Conservation (phyloP, 2,797 vertebrate genomes). For the Acropternis orthonyx region DNA sequence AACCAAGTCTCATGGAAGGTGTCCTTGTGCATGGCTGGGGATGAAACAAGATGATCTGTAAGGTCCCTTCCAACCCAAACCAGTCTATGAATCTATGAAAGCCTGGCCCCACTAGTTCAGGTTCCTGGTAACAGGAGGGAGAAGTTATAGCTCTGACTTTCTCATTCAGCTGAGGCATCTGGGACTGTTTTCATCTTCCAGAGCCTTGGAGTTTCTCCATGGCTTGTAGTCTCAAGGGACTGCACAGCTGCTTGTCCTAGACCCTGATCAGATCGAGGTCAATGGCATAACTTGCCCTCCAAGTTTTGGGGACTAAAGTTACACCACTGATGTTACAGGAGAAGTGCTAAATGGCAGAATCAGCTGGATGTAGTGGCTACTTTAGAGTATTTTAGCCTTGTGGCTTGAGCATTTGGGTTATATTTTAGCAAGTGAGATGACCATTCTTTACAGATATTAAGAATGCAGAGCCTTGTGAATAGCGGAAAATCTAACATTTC, state of each 20-base stretch:
- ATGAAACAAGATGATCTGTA: background rate
- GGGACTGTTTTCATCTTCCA: background rate
- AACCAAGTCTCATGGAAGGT: background rate
- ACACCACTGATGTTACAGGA: conserved; percentile 17
- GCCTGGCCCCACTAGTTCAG: background rate
- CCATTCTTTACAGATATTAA: conserved; percentile 69
- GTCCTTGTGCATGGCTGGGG: background rate
- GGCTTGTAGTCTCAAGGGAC: background rate
- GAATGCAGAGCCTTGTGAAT: conserved; percentile 57
- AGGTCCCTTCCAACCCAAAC: background rate
- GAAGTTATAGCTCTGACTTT: background rate
- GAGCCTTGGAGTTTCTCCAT: background rate
- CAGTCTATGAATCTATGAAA: background rate
- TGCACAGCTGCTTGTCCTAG: background rate
- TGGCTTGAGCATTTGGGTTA: conserved; percentile 14
- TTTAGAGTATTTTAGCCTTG: conserved; percentile 32
- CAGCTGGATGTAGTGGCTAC: conserved; percentile 39
- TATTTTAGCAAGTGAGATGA: conserved; percentile 54
- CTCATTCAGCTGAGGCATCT: background rate
- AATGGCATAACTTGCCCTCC: background rate
- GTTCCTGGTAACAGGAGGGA: background rate
- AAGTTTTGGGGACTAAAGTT: conserved; percentile 45
- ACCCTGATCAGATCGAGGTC: background rate
- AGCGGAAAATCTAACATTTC: conserved; percentile 68
- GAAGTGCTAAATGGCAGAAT: conserved; percentile 47